Conservation (phyloP, 2,888 invertebrate genomes). For the Saturnia japonica region DNA sequence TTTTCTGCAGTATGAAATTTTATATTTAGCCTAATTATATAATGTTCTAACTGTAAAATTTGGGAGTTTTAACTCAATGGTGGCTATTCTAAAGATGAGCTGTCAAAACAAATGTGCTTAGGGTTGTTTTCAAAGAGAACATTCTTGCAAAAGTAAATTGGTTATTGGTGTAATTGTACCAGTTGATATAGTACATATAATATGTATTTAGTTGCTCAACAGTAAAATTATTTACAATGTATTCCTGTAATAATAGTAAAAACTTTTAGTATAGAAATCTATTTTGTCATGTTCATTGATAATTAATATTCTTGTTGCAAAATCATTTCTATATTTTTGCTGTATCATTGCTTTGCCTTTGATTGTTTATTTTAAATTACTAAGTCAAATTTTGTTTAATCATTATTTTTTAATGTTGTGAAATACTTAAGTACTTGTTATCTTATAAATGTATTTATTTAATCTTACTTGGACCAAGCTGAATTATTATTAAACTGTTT, state of each 20-base stretch:
- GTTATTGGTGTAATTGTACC: too few species aligned
- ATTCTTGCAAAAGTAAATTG: background rate
- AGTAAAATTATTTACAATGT: background rate
- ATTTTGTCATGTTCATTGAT: background rate
- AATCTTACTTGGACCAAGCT: background rate
- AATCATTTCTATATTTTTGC: background rate
- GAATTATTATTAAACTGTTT: background rate
- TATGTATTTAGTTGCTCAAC: background rate
- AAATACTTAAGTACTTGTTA: background rate
- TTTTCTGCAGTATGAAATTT: too few species aligned
- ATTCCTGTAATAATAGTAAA: background rate
- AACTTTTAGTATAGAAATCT: background rate
- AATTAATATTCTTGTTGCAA: background rate
- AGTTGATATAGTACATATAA: too few species aligned
- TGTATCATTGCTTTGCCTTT: conserved; percentile 4
- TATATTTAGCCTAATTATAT: too few species aligned
- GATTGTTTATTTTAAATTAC: background rate
- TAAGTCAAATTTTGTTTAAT: background rate
- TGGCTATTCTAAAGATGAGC: too few species aligned
- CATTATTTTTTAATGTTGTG: conserved; percentile 14
- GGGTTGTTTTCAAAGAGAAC: background rate
- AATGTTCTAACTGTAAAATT: too few species aligned
- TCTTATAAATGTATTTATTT: background rate
- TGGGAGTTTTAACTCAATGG: too few species aligned
- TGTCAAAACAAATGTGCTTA: too few species aligned